Evolutionary conservation across 2,888 invertebrate genomes (phyloP), one percentile per base, ranked within the genome.

Genomic region (Morinoia aosen): DNA sequence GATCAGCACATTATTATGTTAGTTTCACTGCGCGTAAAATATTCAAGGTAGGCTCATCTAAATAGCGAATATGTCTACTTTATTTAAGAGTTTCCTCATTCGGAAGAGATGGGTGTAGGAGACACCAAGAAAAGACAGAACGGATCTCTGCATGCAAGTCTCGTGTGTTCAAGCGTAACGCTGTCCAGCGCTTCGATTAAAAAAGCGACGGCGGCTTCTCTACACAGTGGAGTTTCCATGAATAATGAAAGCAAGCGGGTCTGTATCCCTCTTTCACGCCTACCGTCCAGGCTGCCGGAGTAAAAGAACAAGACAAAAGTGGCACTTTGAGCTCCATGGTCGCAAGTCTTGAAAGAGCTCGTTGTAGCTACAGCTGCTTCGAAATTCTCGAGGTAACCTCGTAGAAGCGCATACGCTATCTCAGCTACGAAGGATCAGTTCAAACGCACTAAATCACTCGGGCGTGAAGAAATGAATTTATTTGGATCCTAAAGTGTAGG

Each of bases 161-260:
- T 12, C 90, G 90, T 40, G 90, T 90, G 90, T 19, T 90, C 90
- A 90, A 39, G 39, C 48, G 90, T 48, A 48, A 40, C 90, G 33
- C 90, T 90, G 40, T 39, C 90, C 90, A 76, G 76, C 76, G 8
- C 76, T 33, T 12, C 40, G 39, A 90, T 90, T 90, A 90, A 90
- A 48, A 90, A 39, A 90, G 48, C 40, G 40, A 48, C 39, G 90
- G 39, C 90, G 90, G 90, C 90, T 39, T 90, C 90, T 90, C 90
- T 90, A 90, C 39, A 48, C 39, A 90, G 10, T 39, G 48, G 16
- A 90, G 40, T 90, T 90, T 90, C 90, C 90, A 90, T 90, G 90
- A 90, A 90, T 90, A 90, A 90, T 90, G 90, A 90, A 90, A 90
- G 90, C 90, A 90, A 90, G 90, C 39, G 40, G 40, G 40, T 90